These are phyloP conservation scores for Leptocoma aspasia DNA, from an alignment of 2,113 vertebrate genomes.

Conservation along the genomic window DNA sequence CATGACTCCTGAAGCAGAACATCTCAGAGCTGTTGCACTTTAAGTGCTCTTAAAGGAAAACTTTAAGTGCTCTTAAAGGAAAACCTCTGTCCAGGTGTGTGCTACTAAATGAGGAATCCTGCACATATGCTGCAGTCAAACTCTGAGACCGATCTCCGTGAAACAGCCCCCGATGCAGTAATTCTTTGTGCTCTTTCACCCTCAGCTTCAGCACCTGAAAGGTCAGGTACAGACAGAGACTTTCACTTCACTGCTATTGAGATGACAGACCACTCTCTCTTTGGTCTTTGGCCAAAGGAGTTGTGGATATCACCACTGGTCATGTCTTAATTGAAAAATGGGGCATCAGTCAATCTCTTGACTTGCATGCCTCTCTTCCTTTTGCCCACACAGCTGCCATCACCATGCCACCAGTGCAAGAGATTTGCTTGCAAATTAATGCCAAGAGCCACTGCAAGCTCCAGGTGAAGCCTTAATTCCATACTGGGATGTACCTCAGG, in stretches of 20 bases:
- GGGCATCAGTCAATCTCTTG: neutral
- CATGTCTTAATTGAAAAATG: neutral
- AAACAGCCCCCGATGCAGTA: neutral
- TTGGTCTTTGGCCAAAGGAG: neutral
- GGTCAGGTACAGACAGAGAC: neutral
- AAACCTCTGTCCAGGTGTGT: neutral
- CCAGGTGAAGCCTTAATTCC: neutral
- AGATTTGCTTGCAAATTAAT: neutral
- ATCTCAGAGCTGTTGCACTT: neutral
- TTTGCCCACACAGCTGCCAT: neutral
- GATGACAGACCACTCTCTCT: neutral
- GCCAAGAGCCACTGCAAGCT: neutral
- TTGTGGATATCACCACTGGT: neutral
- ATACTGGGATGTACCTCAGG: neutral
- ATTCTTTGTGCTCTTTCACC: neutral
- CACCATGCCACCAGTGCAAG: neutral
- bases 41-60: neutral
- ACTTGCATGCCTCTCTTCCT: neutral
- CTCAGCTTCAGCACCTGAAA: neutral
- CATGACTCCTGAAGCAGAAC: neutral
- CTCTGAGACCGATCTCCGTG: neutral
- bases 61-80: neutral
- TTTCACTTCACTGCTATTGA: neutral
- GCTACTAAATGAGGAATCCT: neutral
- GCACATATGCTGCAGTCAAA: rapidly evolving